Conservation (phyloP, 2,113 vertebrate genomes). For the Theropithecus gelada region DNA sequence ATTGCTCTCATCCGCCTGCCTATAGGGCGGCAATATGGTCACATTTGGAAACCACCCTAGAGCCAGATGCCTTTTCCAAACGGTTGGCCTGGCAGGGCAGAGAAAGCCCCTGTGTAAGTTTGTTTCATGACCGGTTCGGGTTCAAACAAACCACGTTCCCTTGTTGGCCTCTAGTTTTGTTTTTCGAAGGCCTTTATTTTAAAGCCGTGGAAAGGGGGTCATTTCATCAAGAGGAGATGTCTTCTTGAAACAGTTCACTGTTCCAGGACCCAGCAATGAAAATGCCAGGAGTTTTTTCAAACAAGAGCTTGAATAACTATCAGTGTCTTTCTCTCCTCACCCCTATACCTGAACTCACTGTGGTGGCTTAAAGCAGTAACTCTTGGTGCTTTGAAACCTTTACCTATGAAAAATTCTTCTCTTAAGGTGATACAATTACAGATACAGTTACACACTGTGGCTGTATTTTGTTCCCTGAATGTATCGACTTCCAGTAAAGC, state of each 20-base stretch:
- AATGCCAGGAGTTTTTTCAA: not conserved
- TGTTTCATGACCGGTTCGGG: not conserved
- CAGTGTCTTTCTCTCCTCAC: rapidly evolving
- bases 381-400: not conserved
- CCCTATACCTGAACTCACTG: rapidly evolving
- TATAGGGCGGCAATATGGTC: not conserved
- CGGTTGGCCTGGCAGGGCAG: rapidly evolving
- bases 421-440: rapidly evolving
- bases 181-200: not conserved
- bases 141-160: not conserved
- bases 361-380: not conserved
- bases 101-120: not conserved
- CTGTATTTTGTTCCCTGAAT: too few species aligned
- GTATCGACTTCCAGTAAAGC: not conserved
- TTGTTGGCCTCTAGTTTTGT: not conserved
- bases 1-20: not conserved
- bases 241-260: not conserved
- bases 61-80: too few species aligned
- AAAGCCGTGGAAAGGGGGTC: not conserved
- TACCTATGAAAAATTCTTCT: rapidly evolving
- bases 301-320: not conserved
- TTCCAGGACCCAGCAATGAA: not conserved
- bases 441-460: rapidly evolving
- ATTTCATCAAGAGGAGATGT: not conserved
- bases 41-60: not conserved